Percentiles rank a stretch among this genome's conserved stretches.
phyloP scores from a whole-genome alignment of 2,888 invertebrate genomes.

The Noctua pronuba region DNA sequence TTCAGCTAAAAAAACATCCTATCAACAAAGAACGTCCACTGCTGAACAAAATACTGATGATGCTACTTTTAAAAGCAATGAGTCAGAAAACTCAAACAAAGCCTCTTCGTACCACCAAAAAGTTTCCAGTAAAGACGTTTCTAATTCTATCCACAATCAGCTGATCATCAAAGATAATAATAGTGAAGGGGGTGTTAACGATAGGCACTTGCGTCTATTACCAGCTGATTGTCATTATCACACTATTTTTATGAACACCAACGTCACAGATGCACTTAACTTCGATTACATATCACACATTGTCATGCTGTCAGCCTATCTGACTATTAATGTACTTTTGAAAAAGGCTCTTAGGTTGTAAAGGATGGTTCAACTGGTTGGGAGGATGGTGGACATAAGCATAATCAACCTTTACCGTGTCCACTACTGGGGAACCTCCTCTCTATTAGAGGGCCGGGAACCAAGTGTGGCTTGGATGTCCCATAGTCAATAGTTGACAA shows the following conservation, averaged over 20 bases:
- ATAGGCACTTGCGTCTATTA: conserved; percentile 32
- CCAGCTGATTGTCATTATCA: conserved; percentile 40
- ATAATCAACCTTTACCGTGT: neutral
- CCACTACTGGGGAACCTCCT: neutral
- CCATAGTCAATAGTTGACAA: neutral
- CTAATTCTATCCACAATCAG: conserved; percentile 34
- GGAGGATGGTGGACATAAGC: neutral
- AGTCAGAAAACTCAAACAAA: neutral
- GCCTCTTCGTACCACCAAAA: neutral
- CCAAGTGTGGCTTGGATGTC: neutral
- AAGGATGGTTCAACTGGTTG: neutral
- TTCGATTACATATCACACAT: conserved; percentile 19
- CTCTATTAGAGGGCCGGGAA: no score
- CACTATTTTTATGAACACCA: conserved; percentile 41
- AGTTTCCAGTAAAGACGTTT: neutral
- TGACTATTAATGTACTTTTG: conserved; percentile 10
- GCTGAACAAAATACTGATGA: neutral
- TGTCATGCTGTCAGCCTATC: conserved; percentile 14
- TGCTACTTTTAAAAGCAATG: neutral
- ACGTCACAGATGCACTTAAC: conserved; percentile 36
- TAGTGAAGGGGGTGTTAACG: conserved; percentile 22
- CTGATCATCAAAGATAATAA: conserved; percentile 33
- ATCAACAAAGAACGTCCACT: neutral
- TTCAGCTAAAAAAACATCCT: neutral
- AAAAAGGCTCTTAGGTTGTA: neutral